A percentile compares a stretch with the other conserved stretches of the same genome.
These are phyloP conservation scores for Drosophila diplacantha DNA, from an alignment of 2,888 invertebrate species.

Conservation along the genomic window DNA sequence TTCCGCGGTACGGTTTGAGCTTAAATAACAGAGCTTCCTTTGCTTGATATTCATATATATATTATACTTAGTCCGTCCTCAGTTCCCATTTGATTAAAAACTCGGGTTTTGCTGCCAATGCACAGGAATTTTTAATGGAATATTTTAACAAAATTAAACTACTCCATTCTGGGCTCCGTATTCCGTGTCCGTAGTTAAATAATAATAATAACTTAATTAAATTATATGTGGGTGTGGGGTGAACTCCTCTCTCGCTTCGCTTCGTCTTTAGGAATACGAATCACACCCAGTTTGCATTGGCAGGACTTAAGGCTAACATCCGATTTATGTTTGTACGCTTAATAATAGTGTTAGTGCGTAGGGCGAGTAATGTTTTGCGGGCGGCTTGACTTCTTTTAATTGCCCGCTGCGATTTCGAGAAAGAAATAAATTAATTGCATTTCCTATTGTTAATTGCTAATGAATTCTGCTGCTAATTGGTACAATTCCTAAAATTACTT, in stretches of 20 bases:
- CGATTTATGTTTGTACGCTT: slow-evolving; percentile 32
- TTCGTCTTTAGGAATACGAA: slow-evolving; percentile 22
- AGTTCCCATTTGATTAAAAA: slow-evolving; percentile 7
- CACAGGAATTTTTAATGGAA: slow-evolving; percentile 10
- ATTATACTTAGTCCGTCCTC: slow-evolving; percentile 6
- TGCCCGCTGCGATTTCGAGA: slow-evolving; percentile 10
- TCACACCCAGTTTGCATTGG: slow-evolving; percentile 19
- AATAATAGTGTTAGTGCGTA: slow-evolving; percentile 23
- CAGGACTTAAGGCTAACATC: slow-evolving; percentile 58
- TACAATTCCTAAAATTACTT: slow-evolving; percentile 19
- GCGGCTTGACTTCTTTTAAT: background rate
- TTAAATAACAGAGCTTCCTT: slow-evolving; percentile 29
- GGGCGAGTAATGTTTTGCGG: slow-evolving; percentile 11
- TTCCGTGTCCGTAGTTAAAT: slow-evolving; percentile 1
- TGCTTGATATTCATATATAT: background rate
- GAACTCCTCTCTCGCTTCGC: slow-evolving; percentile 5
- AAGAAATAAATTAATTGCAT: slow-evolving; percentile 35
- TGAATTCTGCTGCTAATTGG: slow-evolving; percentile 29
- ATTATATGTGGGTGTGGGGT: slow-evolving; percentile 40
- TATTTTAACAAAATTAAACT: slow-evolving; percentile 10
- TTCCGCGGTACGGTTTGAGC: slow-evolving; percentile 24
- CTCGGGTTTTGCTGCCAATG: background rate
- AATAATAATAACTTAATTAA: slow-evolving; percentile 40
- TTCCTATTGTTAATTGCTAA: slow-evolving; percentile 28
- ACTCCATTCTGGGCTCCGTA: background rate